phyloP scores from a whole-genome alignment of 1,140 invertebrate species.

The Neoseiulus cucumeris region DNA sequence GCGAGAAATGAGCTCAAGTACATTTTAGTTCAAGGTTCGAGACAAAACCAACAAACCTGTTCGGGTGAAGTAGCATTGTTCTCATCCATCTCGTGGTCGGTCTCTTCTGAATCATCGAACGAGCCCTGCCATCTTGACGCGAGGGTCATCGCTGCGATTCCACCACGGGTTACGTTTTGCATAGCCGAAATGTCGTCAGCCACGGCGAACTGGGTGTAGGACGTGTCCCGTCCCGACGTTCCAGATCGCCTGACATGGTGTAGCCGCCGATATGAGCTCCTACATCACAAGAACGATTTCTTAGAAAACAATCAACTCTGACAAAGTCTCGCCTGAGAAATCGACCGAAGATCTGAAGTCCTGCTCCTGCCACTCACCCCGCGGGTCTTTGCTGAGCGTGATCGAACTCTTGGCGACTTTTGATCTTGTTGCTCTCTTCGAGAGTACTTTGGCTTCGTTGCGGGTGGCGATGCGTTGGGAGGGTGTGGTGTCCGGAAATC shows the following conservation, averaged over 20 bases:
- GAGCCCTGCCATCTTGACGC: slow-evolving; percentile 83
- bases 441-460: slow-evolving; percentile 3
- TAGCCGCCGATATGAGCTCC: background rate
- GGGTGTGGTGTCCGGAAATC: slow-evolving; percentile 3
- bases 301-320: background rate
- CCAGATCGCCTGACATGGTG: background rate
- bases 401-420: background rate
- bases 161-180: slow-evolving; percentile 49
- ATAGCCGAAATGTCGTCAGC: slow-evolving; percentile 73
- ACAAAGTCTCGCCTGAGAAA: too few relatives aligned
- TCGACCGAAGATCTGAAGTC: too few relatives aligned
- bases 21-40: too few relatives aligned
- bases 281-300: background rate
- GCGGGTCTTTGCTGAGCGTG: slow-evolving; percentile 18
- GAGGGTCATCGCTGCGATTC: slow-evolving; percentile 38
- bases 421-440: slow-evolving; percentile 5
- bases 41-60: slow-evolving; percentile 7
- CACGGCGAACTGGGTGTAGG: slow-evolving; percentile 68
- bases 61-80: slow-evolving; percentile 18
- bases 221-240: slow-evolving; percentile 31
- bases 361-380: too few relatives aligned
- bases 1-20: too few relatives aligned
- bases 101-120: slow-evolving; percentile 79
- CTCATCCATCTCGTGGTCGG: slow-evolving; percentile 48
- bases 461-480: background rate